Conservation (phyloP, 2,113 vertebrate species). For the Phalacrocorax aristotelis region DNA sequence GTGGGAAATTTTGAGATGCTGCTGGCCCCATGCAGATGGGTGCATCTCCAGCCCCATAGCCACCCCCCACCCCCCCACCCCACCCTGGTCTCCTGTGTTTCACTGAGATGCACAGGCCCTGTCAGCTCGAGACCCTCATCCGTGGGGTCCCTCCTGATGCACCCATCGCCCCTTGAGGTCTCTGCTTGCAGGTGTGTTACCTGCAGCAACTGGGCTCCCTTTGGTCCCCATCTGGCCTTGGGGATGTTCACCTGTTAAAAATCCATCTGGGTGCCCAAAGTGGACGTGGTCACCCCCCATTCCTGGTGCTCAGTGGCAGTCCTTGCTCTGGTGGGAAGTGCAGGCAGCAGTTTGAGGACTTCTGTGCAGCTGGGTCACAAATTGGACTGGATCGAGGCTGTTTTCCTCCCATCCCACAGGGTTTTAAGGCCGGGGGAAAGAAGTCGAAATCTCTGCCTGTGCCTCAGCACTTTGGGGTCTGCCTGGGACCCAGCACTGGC, state of each 20-base stretch:
- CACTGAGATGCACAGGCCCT: accelerated
- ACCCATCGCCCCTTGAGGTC: not conserved
- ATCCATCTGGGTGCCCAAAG: accelerated
- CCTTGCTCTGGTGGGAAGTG: not conserved
- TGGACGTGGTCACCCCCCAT: not conserved
- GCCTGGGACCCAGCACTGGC: not conserved
- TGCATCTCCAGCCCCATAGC: not conserved
- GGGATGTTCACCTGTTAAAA: not conserved
- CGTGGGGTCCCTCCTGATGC: accelerated
- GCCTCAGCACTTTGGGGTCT: not conserved
- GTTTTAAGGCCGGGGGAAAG: not conserved
- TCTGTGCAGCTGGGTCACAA: not conserved
- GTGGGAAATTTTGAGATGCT: not conserved
- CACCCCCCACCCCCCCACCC: not conserved
- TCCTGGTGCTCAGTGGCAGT: not conserved
- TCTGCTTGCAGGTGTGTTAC: not conserved
- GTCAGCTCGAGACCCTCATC: accelerated
- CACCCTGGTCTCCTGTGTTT: not conserved
- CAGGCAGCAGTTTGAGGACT: not conserved
- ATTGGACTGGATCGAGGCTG: not conserved
- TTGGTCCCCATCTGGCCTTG: accelerated
- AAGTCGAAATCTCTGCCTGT: not conserved
- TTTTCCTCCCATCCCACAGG: not conserved
- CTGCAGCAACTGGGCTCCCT: accelerated
- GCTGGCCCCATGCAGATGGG: not conserved